phyloP scores from a whole-genome alignment of 2,797 vertebrate species.

The Prionace glauca region DNA sequence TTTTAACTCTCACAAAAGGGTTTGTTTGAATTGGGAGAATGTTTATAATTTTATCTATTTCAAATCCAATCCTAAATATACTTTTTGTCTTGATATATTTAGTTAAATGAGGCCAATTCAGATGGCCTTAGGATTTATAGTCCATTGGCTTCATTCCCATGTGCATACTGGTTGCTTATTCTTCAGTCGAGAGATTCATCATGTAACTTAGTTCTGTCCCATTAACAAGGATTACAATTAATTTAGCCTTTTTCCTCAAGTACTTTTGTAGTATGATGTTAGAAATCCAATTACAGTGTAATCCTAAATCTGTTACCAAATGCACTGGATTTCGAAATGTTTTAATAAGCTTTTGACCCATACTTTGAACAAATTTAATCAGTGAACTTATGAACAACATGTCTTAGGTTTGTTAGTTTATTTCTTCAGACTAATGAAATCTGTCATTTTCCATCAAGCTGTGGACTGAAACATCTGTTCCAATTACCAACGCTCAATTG shows the following conservation, averaged over 20 bases:
- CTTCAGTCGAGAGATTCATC: too few species aligned
- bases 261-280: background rate
- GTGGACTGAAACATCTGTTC: slow-evolving; percentile 33
- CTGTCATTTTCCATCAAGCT: slow-evolving; percentile 11
- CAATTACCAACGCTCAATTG: slow-evolving; percentile 9
- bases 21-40: background rate
- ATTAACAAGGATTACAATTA: background rate
- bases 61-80: background rate
- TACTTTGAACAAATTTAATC: slow-evolving; percentile 20
- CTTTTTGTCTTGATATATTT: background rate
- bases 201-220: background rate
- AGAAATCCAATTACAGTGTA: background rate
- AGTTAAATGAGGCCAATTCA: background rate
- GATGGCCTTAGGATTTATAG: background rate
- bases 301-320: slow-evolving; percentile 17
- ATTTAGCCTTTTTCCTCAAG: background rate
- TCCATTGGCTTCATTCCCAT: background rate
- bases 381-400: slow-evolving; percentile 25
- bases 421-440: slow-evolving; percentile 17
- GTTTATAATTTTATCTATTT: too few species aligned
- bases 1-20: background rate
- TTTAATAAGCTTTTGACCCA: background rate
- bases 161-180: background rate
- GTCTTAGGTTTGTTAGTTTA: background rate
- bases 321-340: background rate